phyloP scores from a whole-genome alignment of 2,888 invertebrate genomes.

The Rugalucina vietnamica region DNA sequence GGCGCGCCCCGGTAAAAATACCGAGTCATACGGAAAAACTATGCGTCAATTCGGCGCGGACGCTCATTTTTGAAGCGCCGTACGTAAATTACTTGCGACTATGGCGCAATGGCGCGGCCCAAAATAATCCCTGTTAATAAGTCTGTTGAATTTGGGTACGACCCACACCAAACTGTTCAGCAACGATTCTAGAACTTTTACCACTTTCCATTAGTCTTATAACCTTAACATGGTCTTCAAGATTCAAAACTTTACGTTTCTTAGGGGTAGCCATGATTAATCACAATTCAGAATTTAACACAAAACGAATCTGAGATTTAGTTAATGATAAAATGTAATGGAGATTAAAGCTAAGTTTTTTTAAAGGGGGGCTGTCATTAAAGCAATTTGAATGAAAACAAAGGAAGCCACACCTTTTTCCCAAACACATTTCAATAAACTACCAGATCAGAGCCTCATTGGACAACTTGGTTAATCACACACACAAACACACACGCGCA shows the following conservation, averaged over 20 bases:
- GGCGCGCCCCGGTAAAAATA: background rate
- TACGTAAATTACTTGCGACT: background rate
- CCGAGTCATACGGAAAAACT: background rate
- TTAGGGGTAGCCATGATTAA: background rate
- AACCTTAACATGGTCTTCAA: constrained; percentile 28
- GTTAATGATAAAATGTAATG: too few species aligned
- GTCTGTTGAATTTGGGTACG: constrained; percentile 50
- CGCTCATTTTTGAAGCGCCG: background rate
- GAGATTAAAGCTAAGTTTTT: too few species aligned
- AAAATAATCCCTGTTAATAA: background rate
- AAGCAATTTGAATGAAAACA: too few species aligned
- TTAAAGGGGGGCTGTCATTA: too few species aligned
- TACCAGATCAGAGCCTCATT: too few species aligned
- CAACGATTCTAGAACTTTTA: constrained; percentile 45
- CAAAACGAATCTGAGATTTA: too few species aligned
- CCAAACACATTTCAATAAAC: too few species aligned
- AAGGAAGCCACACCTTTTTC: too few species aligned
- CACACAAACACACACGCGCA: too few species aligned
- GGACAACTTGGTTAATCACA: too few species aligned
- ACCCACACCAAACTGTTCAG: constrained; percentile 52
- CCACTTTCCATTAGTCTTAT: constrained; percentile 27
- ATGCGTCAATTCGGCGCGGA: background rate
- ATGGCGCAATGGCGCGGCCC: background rate
- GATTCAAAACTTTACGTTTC: constrained; percentile 33
- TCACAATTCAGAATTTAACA: too few species aligned